phyloP scores from a whole-genome alignment of 2,797 vertebrate species.

The Melanotaenia pygmaea region DNA sequence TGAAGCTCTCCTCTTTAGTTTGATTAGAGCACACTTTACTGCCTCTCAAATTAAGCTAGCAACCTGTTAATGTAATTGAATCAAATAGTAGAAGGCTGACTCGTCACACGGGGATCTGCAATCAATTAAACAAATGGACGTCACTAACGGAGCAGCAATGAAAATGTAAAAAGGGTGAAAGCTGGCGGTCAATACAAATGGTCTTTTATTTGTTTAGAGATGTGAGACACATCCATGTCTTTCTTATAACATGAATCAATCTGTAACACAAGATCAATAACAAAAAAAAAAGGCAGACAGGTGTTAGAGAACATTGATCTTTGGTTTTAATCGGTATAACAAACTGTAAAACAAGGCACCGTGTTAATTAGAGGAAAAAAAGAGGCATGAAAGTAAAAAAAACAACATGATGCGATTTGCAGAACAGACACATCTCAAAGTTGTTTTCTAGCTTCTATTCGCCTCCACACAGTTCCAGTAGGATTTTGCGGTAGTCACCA shows the following conservation, averaged over 20 bases:
- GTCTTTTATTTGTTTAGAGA: constrained; percentile 56
- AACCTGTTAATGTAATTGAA: constrained; percentile 74
- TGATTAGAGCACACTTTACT: constrained; percentile 68
- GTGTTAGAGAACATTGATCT: constrained; percentile 68
- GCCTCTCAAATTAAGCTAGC: constrained; percentile 56
- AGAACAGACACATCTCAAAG: background rate
- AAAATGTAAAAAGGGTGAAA: constrained; percentile 49
- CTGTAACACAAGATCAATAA: constrained; percentile 50
- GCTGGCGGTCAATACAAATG: constrained; percentile 44
- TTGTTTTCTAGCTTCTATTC: constrained; percentile 79
- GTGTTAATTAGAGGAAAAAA: constrained; percentile 14
- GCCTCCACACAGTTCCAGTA: constrained; percentile 94
- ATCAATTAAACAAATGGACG: constrained; percentile 78
- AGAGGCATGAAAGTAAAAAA: constrained; percentile 17
- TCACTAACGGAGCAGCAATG: constrained; percentile 42
- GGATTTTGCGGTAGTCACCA: constrained; percentile 95
- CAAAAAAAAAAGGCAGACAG: constrained; percentile 49
- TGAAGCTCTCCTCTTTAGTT: constrained; percentile 46
- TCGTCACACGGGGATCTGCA: constrained; percentile 62
- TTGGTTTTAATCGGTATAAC: constrained; percentile 72
- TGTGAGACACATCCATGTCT: constrained; percentile 27
- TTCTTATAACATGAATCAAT: constrained; percentile 36
- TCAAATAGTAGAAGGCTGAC: constrained; percentile 68
- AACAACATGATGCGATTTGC: constrained; percentile 4
- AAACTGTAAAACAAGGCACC: constrained; percentile 64